Base-by-base conservation (phyloP, 2,797 vertebrate genomes). In the Atherinosoma microstoma region DNA sequence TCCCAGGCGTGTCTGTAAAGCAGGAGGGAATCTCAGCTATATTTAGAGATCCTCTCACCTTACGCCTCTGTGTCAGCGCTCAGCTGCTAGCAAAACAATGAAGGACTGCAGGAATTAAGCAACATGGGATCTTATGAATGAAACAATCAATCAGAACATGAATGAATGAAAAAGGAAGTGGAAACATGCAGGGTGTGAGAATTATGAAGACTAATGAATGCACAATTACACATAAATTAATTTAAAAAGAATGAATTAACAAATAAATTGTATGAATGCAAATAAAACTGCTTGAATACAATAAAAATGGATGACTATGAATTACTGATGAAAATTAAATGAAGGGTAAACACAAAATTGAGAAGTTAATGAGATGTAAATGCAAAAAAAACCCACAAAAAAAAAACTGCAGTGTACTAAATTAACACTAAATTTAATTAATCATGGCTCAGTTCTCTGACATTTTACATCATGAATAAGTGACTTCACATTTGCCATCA, bases 1-100 rank as follows among this genome's bases (percentile, higher is more conserved):
- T 88, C 86, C 85, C 88, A 81, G 85, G 86, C 82, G 67, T 77
- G 84, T 87, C 79, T 87, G 67, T 83, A 75, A 75, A 84, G 73
- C 84, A 76, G 79, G 78, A 86, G 88, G 80, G 82, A 80, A 80
- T 87, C 87, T 85, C 77, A n/a, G 78, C 85, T 91, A 88, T 91
- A 87, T 92, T 88, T 93, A 87, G 87, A 87, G 66, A 76, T 79
- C 76, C 73, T 86, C 76, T 83, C 82, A 75, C 73, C 64, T 66
- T 35, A 51, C 62, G 53, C 80, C 72, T 84, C 77, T 35, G 63
- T 58, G 76, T 73, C 72, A 62, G 79, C 72, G 12, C 86, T 83
- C 69, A 42, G 84, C 84, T 76, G 80, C 75, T 68, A 75, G 84
- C 79, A 11, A 75, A 78, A 89, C 86, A 89, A 83, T 75, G 62